phyloP scores from a whole-genome alignment of 2,113 vertebrate genomes.

The Corythoichthys haematopterus region DNA sequence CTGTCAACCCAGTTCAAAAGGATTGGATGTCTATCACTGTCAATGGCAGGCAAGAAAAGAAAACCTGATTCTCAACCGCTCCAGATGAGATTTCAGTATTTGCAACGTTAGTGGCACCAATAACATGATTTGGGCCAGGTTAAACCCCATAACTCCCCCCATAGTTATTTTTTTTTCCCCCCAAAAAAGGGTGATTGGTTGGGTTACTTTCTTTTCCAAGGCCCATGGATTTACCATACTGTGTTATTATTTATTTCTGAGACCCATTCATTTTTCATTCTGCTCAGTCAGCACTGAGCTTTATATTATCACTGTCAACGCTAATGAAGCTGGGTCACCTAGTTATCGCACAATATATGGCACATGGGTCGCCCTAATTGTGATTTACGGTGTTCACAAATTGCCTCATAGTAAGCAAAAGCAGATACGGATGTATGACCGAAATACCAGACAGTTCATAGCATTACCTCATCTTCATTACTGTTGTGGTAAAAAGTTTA shows the following conservation, averaged over 20 bases:
- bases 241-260: neutral
- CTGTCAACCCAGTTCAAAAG: no score
- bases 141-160: no score
- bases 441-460: slow-evolving; percentile 28
- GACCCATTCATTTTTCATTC: neutral
- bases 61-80: neutral
- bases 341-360: slow-evolving; percentile 42
- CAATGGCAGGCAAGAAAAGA: no score
- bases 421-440: slow-evolving; percentile 59
- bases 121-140: no score
- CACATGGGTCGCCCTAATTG: slow-evolving; percentile 21
- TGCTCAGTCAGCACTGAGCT: neutral
- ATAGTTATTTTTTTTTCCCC: no score
- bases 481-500: no score
- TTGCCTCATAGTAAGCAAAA: slow-evolving; percentile 63
- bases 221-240: neutral
- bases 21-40: no score
- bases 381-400: slow-evolving; percentile 43
- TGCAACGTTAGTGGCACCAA: neutral
- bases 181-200: no score
- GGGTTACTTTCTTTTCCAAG: no score
- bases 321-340: slow-evolving; percentile 48
- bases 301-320: slow-evolving; percentile 13
- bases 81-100: neutral
- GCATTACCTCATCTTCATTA: slow-evolving; percentile 13